These are phyloP conservation scores for Sander lucioperca DNA, from an alignment of 2,113 vertebrate species.

Conservation along the genomic window DNA sequence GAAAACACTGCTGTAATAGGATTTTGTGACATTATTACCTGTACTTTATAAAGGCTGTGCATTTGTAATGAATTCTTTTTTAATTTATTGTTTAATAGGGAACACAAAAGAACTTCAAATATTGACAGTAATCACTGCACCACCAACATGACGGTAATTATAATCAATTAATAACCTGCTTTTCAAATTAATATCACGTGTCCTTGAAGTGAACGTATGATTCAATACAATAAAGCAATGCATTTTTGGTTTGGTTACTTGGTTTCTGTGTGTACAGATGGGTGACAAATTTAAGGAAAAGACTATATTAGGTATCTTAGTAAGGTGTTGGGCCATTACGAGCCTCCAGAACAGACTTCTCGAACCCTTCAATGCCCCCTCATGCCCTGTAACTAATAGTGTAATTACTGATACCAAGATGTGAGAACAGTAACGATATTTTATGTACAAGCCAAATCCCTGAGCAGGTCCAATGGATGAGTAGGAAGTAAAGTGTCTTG, in stretches of 20 bases:
- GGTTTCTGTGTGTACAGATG: conserved; percentile 6
- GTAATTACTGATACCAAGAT: neutral
- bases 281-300: neutral
- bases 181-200: conserved; percentile 67
- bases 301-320: neutral
- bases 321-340: neutral
- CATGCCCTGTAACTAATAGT: neutral
- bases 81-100: conserved; percentile 69
- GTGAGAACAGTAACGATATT: neutral
- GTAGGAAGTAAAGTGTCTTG: neutral
- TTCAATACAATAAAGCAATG: conserved; percentile 71
- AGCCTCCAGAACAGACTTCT: neutral
- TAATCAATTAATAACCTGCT: conserved; percentile 70
- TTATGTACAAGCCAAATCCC: neutral
- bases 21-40: conserved; percentile 72
- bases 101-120: conserved; percentile 49
- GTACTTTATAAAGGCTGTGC: conserved; percentile 75
- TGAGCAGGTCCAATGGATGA: neutral
- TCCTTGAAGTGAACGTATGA: conserved; percentile 58
- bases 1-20: conserved; percentile 68
- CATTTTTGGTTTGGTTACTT: conserved; percentile 53
- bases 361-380: neutral
- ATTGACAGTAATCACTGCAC: conserved; percentile 40
- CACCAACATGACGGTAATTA: conserved; percentile 51
- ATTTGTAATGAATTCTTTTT: conserved; percentile 72